phyloP scores from a whole-genome alignment of 2,888 invertebrate species.

The Platycheirus albimanus region DNA sequence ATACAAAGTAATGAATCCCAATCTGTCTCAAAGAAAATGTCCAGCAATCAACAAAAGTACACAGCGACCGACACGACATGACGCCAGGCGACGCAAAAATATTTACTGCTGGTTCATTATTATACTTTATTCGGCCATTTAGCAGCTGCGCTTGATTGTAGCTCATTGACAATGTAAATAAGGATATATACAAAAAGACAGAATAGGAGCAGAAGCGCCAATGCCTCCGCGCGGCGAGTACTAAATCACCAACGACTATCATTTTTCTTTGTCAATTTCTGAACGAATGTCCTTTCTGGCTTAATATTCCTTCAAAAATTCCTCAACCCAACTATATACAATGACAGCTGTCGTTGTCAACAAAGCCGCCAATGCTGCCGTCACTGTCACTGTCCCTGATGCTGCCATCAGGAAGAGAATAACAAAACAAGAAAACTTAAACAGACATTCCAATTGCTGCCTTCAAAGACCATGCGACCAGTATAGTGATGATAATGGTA shows the following conservation, averaged over 20 bases:
- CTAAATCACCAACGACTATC: constrained; percentile 33
- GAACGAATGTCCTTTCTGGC: constrained; percentile 38
- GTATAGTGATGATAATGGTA: background rate
- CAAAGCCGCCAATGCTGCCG: no score
- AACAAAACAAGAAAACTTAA: no score
- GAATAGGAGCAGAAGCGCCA: background rate
- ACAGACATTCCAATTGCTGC: no score
- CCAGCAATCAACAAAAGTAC: constrained; percentile 6
- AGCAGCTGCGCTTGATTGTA: constrained; percentile 64
- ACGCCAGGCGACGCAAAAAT: background rate
- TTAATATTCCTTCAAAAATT: constrained; percentile 50
- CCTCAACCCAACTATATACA: background rate
- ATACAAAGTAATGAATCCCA: constrained; percentile 52
- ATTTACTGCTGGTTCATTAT: constrained; percentile 39
- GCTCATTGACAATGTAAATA: constrained; percentile 65
- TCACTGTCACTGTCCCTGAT: no score
- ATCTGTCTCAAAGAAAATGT: constrained; percentile 44
- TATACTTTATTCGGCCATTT: constrained; percentile 53
- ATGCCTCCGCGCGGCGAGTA: constrained; percentile 21
- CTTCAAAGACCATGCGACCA: background rate
- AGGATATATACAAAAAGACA: constrained; percentile 17
- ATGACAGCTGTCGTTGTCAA: background rate
- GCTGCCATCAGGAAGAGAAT: no score
- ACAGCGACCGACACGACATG: no score
- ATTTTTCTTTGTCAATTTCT: constrained; percentile 50